Percentiles rank a stretch among this genome's conserved stretches.
Evolutionary conservation across 2,113 vertebrate species (phyloP).

Genomic region (Erythrocercus mccallii): DNA sequence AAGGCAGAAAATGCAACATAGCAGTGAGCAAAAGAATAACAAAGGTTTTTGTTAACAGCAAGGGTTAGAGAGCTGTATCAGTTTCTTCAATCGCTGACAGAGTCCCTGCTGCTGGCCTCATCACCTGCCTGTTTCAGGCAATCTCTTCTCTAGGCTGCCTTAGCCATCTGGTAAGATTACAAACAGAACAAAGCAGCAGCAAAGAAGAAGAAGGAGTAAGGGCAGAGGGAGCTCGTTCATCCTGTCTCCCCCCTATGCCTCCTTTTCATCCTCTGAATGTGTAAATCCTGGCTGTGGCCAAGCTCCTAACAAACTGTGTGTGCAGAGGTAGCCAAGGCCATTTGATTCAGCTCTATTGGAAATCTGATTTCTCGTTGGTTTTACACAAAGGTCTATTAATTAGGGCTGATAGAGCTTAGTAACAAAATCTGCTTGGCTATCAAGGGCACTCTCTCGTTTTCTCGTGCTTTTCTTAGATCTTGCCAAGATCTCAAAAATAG

Average conservation of each 20-base stretch:
- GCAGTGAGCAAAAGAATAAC: background rate
- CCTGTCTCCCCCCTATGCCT: background rate
- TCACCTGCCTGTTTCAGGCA: slow-evolving; percentile 55
- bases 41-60: slow-evolving; percentile 15
- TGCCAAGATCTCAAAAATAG: slow-evolving; percentile 80
- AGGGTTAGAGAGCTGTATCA: slow-evolving; percentile 8
- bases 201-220: background rate
- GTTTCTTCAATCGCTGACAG: background rate
- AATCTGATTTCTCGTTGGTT: slow-evolving; percentile 74
- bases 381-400: slow-evolving; percentile 81
- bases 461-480: slow-evolving; percentile 74
- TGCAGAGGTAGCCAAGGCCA: slow-evolving; percentile 66
- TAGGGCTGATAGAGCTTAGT: slow-evolving; percentile 75
- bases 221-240: background rate
- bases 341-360: slow-evolving; percentile 73
- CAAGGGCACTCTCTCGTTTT: slow-evolving; percentile 55
- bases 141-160: slow-evolving; percentile 34
- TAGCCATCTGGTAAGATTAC: slow-evolving; percentile 59
- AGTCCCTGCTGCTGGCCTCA: slow-evolving; percentile 53
- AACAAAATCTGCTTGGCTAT: slow-evolving; percentile 79
- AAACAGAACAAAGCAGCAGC: slow-evolving; percentile 51
- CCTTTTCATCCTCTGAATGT: slow-evolving; percentile 23
- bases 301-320: slow-evolving; percentile 44
- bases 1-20: background rate
- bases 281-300: slow-evolving; percentile 14